Evolutionary conservation across 1,140 invertebrate species (phyloP), one percentile per base, ranked within the genome.

Genomic region (Drosophila ambigua): DNA sequence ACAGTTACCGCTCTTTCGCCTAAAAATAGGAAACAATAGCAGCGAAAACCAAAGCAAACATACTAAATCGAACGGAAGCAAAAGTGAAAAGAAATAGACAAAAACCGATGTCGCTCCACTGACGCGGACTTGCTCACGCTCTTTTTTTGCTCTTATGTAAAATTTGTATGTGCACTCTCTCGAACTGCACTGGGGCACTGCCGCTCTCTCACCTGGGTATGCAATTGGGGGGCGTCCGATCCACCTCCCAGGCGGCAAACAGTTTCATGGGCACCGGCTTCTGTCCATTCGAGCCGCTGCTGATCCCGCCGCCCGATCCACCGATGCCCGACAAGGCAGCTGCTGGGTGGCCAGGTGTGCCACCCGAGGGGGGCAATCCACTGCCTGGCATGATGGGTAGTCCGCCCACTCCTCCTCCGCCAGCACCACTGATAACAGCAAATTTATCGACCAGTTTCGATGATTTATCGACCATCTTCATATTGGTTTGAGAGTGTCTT

Each of bases 161-260:
- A 55, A 55, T 52, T 52, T 73, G 11, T 13, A 13, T 64, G 58
- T 74, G 49, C 54, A 64, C 57, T 24, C 35, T 41, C 11, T 45
- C 16, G 11, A 28, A 20, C 8, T 51, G 28, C 48, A 87, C 82
- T 39, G 35, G 35, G 35, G 11, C 11, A 13, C 4, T 35, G 31
- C 6, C 13, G 11, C 11, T 39, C 35, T 39, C 35, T 93, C 94
- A 98, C 97, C 98, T 98, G 92, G 98, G 98, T 93, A 99, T 98
- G 93, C 98, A 99, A 93, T 98, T 98, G 66, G 98, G 96, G 50
- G 98, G 97, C 64, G 98, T 98, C 92, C 98, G 95, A 93, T 99
- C 98, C 63, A 99, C 97, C 94, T 99, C 98, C 97, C 98, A 98
- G 77, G 98, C 98, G 66, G 98, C 98, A 94, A 99, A 99, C 74